A percentile compares a stretch with the other conserved stretches of the same genome.
phyloP scores from a whole-genome alignment of 2,797 vertebrate species.

The Enteromius argenteus region DNA sequence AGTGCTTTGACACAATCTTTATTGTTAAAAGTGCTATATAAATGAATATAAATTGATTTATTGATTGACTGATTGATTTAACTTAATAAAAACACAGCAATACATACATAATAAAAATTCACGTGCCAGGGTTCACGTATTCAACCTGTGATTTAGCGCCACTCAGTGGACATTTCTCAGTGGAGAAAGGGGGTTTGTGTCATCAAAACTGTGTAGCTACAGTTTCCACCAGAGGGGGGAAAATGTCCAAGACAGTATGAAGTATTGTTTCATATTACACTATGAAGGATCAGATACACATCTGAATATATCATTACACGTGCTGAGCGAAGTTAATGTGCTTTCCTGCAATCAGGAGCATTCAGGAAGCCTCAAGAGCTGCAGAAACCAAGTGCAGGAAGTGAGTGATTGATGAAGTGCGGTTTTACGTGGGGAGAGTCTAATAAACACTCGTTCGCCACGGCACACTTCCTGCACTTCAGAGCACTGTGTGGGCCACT shows the following conservation, averaged over 20 bases:
- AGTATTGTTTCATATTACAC: conserved; percentile 18
- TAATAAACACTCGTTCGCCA: conserved; percentile 59
- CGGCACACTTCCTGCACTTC: conserved; percentile 59
- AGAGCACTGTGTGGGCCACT: conserved; percentile 30
- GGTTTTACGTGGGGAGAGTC: conserved; percentile 63
- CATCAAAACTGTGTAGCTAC: background rate
- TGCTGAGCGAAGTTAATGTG: conserved; percentile 69
- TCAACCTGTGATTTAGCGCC: too few species aligned
- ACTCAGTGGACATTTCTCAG: too few species aligned
- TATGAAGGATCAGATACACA: conserved; percentile 20
- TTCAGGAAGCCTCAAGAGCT: conserved; percentile 70
- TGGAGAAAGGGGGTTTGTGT: background rate
- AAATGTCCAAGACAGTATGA: conserved; percentile 25
- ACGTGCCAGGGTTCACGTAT: too few species aligned
- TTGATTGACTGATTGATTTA: too few species aligned
- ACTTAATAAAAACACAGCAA: too few species aligned
- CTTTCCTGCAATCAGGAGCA: conserved; percentile 56
- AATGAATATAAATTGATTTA: too few species aligned
- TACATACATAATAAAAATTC: too few species aligned
- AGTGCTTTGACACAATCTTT: too few species aligned
- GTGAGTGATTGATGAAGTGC: conserved; percentile 69
- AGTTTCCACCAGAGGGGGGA: background rate
- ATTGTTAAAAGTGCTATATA: too few species aligned
- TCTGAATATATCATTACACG: conserved; percentile 58
- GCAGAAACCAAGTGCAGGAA: conserved; percentile 75